Evolutionary conservation across 2,888 invertebrate species (phyloP).

Genomic region (Eudemis profundana): DNA sequence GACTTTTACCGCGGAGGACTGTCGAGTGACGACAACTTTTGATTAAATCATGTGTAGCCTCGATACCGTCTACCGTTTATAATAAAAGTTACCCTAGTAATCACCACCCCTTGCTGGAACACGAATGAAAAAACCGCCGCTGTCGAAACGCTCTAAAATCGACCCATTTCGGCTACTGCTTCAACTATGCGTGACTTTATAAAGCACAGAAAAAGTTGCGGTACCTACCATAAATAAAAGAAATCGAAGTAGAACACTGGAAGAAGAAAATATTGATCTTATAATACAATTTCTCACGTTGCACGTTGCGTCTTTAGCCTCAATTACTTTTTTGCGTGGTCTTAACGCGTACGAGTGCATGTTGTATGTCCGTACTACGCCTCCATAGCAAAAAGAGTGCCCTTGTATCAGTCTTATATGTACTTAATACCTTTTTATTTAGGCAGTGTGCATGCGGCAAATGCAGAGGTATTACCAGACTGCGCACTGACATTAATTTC

Average conservation of each 20-base stretch:
- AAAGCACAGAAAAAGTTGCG: too few species aligned
- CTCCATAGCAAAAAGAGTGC: neutral
- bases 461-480: slow-evolving; percentile 54
- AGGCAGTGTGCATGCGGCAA: slow-evolving; percentile 46
- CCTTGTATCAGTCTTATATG: neutral
- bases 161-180: too few species aligned
- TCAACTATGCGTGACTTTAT: too few species aligned
- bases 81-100: too few species aligned
- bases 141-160: too few species aligned
- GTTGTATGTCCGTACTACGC: neutral
- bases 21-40: too few species aligned
- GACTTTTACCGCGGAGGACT: too few species aligned
- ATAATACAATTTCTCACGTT: neutral
- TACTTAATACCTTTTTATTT: slow-evolving; percentile 8
- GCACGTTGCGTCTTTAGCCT: slow-evolving; percentile 1
- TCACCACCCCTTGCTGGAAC: too few species aligned
- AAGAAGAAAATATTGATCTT: slow-evolving; percentile 5
- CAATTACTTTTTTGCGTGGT: slow-evolving; percentile 23
- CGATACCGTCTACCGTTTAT: too few species aligned
- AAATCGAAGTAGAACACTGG: neutral
- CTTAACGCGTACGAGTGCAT: slow-evolving; percentile 4
- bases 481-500: slow-evolving; percentile 69
- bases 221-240: neutral
- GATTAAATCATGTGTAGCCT: too few species aligned
- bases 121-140: too few species aligned